A percentile compares a stretch with the other conserved stretches of the same genome.
Evolutionary conservation across 1,140 invertebrate species (phyloP).

Genomic region (Agrilus planipennis): DNA sequence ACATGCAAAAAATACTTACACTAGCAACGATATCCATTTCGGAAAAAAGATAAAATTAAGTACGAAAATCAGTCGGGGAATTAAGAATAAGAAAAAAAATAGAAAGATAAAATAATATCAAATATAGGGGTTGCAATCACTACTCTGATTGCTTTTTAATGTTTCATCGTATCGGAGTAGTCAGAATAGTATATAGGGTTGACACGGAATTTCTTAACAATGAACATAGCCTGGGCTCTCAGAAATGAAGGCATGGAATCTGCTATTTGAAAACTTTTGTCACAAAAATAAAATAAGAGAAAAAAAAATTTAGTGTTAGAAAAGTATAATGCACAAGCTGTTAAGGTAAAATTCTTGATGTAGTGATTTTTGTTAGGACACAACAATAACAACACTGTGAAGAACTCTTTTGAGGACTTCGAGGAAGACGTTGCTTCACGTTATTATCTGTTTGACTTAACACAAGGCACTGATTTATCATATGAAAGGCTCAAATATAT

Average conservation of each 20-base stretch:
- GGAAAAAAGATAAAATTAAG: conserved; percentile 11
- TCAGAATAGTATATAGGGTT: conserved; percentile 52
- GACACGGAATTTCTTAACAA: conserved; percentile 41
- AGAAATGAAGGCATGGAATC: conserved; percentile 5
- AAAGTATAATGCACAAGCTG: too few species aligned
- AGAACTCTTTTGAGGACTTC: too few species aligned
- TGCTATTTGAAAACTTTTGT: conserved; percentile 3
- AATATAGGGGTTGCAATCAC: neutral
- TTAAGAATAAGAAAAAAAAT: conserved; percentile 1
- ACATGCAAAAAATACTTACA: conserved; percentile 36
- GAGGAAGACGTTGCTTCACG: too few species aligned
- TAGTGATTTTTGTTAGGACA: too few species aligned
- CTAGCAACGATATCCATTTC: conserved; percentile 42
- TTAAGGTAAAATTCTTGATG: too few species aligned
- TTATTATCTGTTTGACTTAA: too few species aligned
- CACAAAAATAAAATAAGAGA: too few species aligned
- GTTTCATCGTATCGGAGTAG: conserved; percentile 43
- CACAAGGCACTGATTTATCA: too few species aligned
- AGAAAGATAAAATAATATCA: conserved; percentile 6
- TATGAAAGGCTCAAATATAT: too few species aligned
- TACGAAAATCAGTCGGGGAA: conserved; percentile 14
- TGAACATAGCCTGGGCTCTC: conserved; percentile 39
- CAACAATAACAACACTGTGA: too few species aligned
- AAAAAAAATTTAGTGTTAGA: too few species aligned
- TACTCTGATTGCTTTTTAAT: too few species aligned